Base-by-base conservation (phyloP, 2,888 invertebrate genomes). In the Mantis religiosa region DNA sequence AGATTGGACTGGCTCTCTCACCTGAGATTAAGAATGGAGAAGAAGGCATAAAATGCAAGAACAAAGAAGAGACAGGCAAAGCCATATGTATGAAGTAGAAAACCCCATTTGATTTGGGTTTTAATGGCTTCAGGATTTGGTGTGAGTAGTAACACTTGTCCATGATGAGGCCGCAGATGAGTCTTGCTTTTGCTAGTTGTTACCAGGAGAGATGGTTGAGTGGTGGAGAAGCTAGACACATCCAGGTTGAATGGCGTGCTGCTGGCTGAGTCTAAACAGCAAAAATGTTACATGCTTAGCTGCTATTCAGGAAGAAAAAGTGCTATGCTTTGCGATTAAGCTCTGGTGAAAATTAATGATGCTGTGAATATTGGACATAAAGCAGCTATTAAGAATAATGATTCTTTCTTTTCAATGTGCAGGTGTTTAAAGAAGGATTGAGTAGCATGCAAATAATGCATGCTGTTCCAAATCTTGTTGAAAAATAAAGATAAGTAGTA, bases 41-140 rank as follows among this genome's bases (percentile, higher is more conserved):
- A 94, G 91, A 94, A 93, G 85, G 94, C 93, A 92, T 94, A 94
- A 91, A 94, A 94, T 88, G 94, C 94, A 88, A 95, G 93, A 91
- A 94, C 92, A 91, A 94, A 93, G 92, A 95, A 95, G 89, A 95
- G 93, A 90, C 94, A 93, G 89, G 94, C 94, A 91, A 95, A 94
- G 85, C 94, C 94, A 91, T 95, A 95, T 27, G 94, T 93, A 92
- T 95, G 95, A 82, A 95, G 91, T 87, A 94, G 93, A 92, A 95
- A 94, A 83, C 93, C 93, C 94, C 94, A 94, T 90, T 92, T 92
- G 90, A 94, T 92, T 88, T 93, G 92, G 92, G 93, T 93, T 89
- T 93, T 93, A 34, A 94, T 93, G 27, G 92, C 91, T 71, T 90
- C 91, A 92, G 91, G 91, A 27, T 92, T 92, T 20, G 93, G 93